Conservation (phyloP, 2,113 vertebrate species). For the Smithornis capensis region DNA sequence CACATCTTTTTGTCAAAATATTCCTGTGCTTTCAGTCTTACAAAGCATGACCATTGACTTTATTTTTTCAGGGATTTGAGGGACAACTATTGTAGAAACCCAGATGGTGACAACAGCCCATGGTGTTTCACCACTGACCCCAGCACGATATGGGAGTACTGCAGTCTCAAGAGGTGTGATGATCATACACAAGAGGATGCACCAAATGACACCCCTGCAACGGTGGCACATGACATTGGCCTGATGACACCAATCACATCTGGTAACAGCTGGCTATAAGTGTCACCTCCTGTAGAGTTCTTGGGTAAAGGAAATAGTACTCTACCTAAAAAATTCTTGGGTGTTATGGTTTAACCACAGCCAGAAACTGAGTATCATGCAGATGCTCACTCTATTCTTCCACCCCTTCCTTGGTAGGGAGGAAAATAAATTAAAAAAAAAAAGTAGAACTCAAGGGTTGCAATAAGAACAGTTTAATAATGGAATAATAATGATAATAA, state of each 20-base stretch:
- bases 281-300: background rate
- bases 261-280: slow-evolving; percentile 35
- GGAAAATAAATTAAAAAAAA: background rate
- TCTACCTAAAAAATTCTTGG: background rate
- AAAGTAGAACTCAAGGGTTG: background rate
- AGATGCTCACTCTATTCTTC: background rate
- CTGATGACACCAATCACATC: background rate
- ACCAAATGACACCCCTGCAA: background rate
- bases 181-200: background rate
- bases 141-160: slow-evolving; percentile 85
- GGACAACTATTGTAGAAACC: slow-evolving; percentile 92
- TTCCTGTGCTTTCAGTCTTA: background rate
- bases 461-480: background rate
- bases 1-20: background rate
- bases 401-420: background rate
- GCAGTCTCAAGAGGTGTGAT: slow-evolving; percentile 80
- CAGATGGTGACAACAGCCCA: slow-evolving; percentile 84
- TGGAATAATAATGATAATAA: background rate
- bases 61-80: slow-evolving; percentile 79
- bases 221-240: accelerated
- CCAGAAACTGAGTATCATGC: background rate
- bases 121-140: slow-evolving; percentile 96
- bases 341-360: background rate
- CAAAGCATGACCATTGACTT: background rate
- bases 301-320: background rate